A percentile compares a stretch with the other conserved stretches of the same genome.
Conservation (phyloP, 2,888 invertebrate genomes). For the Anthrax anthrax region DNA sequence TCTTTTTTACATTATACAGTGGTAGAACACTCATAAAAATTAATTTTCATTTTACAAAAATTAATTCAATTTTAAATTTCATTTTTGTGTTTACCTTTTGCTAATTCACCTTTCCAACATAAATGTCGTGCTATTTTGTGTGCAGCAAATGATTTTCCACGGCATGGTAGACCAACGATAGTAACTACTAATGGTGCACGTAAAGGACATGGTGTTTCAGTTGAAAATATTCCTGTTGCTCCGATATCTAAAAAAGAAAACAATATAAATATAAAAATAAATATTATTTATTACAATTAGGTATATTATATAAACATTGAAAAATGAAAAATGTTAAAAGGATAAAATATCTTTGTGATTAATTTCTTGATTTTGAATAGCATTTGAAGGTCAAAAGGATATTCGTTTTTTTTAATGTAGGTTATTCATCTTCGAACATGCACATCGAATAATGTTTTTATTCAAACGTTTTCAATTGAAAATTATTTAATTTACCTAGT, state of each 20-base stretch:
- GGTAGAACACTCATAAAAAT: too few species aligned
- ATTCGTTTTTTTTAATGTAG: too few species aligned
- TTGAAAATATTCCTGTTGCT: conserved; percentile 3
- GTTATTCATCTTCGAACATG: too few species aligned
- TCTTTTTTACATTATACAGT: too few species aligned
- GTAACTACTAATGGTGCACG: conserved; percentile 63
- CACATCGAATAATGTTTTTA: too few species aligned
- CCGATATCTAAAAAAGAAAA: conserved; percentile 6
- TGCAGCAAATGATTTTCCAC: conserved; percentile 85
- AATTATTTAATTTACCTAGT: conserved; percentile 2
- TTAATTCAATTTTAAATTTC: too few species aligned
- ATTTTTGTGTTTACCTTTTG: conserved; percentile 54
- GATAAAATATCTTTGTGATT: too few species aligned
- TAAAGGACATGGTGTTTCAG: conserved; percentile 29
- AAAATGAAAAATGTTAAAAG: too few species aligned
- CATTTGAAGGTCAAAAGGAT: neutral
- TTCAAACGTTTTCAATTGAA: too few species aligned
- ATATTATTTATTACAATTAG: too few species aligned
- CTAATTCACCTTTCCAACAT: conserved; percentile 80
- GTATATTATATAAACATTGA: too few species aligned
- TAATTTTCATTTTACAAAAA: too few species aligned
- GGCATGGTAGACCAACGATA: conserved; percentile 79
- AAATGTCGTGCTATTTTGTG: conserved; percentile 75
- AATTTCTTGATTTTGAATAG: neutral
- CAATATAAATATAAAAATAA: neutral